These are phyloP conservation scores for Typhlomys cinereus DNA, from an alignment of 2,113 vertebrate species.

Conservation along the genomic window DNA sequence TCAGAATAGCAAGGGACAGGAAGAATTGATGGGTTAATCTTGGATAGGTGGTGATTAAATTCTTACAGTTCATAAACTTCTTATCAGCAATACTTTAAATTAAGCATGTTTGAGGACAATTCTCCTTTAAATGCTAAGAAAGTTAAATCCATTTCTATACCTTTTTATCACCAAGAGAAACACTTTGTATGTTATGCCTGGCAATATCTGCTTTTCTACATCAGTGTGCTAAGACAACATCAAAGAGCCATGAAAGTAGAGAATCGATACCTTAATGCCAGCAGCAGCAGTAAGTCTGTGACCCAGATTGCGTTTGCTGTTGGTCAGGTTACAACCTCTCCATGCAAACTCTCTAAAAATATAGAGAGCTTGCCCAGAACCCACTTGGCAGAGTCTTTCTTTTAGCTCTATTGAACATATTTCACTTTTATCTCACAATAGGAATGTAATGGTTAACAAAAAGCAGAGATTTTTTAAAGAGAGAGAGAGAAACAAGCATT, in stretches of 20 bases:
- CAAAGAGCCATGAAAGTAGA: slow-evolving; percentile 81
- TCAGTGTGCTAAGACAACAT: slow-evolving; percentile 79
- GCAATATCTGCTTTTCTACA: slow-evolving; percentile 76
- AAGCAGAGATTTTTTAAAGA: slow-evolving; percentile 43
- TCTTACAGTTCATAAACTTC: slow-evolving; percentile 72
- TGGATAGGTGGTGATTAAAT: slow-evolving; percentile 67
- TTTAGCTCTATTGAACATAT: slow-evolving; percentile 48
- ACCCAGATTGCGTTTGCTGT: slow-evolving; percentile 78
- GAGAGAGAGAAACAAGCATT: slow-evolving; percentile 44
- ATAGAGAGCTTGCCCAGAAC: slow-evolving; percentile 7
- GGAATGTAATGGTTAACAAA: slow-evolving; percentile 28
- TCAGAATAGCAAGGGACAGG: not conserved
- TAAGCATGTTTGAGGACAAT: slow-evolving; percentile 29
- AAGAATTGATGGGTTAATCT: not conserved
- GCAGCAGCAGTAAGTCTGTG: slow-evolving; percentile 76
- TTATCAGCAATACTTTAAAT: not conserved
- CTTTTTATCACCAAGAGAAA: slow-evolving; percentile 75
- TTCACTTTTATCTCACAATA: slow-evolving; percentile 70
- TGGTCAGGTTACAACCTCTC: slow-evolving; percentile 79
- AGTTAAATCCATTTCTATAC: slow-evolving; percentile 78
- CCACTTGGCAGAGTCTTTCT: slow-evolving; percentile 58
- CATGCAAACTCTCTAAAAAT: slow-evolving; percentile 76
- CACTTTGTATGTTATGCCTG: slow-evolving; percentile 64
- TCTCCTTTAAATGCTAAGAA: slow-evolving; percentile 79
- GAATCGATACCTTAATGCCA: slow-evolving; percentile 85